phyloP scores from a whole-genome alignment of 2,888 invertebrate species.

The Mesochorus sp. region DNA sequence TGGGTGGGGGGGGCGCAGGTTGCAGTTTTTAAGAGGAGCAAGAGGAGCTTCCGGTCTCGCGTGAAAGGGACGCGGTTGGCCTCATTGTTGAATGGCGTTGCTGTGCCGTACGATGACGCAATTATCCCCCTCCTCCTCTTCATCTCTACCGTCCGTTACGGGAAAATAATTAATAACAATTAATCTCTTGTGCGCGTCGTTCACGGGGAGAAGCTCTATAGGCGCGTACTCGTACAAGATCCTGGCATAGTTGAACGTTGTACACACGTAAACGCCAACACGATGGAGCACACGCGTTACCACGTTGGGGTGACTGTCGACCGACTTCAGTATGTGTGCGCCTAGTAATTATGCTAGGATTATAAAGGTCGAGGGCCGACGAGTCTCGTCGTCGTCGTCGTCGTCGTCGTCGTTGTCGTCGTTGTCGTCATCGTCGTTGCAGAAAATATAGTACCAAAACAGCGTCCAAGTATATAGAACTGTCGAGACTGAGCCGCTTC shows the following conservation, averaged over 20 bases:
- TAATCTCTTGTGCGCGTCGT: slow-evolving; percentile 81
- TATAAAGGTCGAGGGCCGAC: slow-evolving; percentile 81
- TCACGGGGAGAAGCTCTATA: slow-evolving; percentile 47
- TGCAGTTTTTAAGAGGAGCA: slow-evolving; percentile 76
- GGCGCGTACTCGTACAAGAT: slow-evolving; percentile 36
- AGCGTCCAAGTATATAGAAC: slow-evolving; percentile 12
- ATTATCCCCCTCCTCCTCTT: slow-evolving; percentile 69
- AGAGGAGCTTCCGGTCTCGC: slow-evolving; percentile 73
- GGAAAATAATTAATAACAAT: slow-evolving; percentile 82
- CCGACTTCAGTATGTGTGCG: slow-evolving; percentile 62
- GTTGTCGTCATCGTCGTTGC: slow-evolving; percentile 29
- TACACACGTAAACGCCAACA: slow-evolving; percentile 22
- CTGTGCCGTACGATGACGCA: slow-evolving; percentile 76
- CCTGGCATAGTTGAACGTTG: slow-evolving; percentile 25
- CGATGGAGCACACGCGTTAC: slow-evolving; percentile 41
- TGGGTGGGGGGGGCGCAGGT: no score
- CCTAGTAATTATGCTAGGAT: slow-evolving; percentile 80
- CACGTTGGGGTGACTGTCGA: slow-evolving; percentile 54
- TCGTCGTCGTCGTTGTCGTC: slow-evolving; percentile 60
- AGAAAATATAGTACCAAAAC: slow-evolving; percentile 30
- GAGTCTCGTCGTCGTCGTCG: slow-evolving; percentile 68
- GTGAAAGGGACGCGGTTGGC: slow-evolving; percentile 76
- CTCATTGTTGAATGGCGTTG: slow-evolving; percentile 77
- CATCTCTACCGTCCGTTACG: slow-evolving; percentile 65
- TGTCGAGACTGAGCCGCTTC: slow-evolving; percentile 63